Percentiles rank a stretch among this genome's conserved stretches.
phyloP scores from a whole-genome alignment of 1,140 invertebrate genomes.

The Luehdorfia chinensis region DNA sequence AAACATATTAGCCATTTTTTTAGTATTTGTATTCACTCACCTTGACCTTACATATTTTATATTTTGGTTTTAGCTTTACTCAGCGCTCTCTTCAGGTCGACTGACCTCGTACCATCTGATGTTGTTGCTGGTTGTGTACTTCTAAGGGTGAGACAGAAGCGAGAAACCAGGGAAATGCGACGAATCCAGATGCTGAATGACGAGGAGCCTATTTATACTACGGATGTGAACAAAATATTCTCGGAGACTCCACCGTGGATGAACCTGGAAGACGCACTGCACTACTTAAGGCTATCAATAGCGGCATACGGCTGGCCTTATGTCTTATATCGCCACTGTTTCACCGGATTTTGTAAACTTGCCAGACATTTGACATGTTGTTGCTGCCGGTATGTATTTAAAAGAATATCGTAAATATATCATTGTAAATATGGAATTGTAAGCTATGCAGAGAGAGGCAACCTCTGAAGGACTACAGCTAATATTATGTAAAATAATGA shows the following conservation, averaged over 20 bases:
- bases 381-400: constrained; percentile 81
- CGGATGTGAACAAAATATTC: constrained; percentile 81
- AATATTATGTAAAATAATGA: too few species aligned
- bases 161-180: constrained; percentile 82
- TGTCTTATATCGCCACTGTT: constrained; percentile 86
- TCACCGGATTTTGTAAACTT: constrained; percentile 86
- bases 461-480: too few species aligned
- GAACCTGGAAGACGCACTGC: constrained; percentile 84
- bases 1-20: too few species aligned
- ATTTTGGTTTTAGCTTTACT: constrained; percentile 79
- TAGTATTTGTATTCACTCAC: too few species aligned
- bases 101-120: constrained; percentile 93
- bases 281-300: constrained; percentile 88
- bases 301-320: constrained; percentile 95
- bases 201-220: constrained; percentile 82
- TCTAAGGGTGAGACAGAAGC: constrained; percentile 84
- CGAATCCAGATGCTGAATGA: constrained; percentile 83
- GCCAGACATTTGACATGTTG: constrained; percentile 84
- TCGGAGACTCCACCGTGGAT: constrained; percentile 85
- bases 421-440: too few species aligned
- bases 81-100: constrained; percentile 86
- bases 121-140: constrained; percentile 91
- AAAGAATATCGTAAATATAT: too few species aligned
- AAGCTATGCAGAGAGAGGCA: too few species aligned
- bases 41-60: too few species aligned